Base-by-base conservation (phyloP, 2,888 invertebrate species). In the Morpho helenor region DNA sequence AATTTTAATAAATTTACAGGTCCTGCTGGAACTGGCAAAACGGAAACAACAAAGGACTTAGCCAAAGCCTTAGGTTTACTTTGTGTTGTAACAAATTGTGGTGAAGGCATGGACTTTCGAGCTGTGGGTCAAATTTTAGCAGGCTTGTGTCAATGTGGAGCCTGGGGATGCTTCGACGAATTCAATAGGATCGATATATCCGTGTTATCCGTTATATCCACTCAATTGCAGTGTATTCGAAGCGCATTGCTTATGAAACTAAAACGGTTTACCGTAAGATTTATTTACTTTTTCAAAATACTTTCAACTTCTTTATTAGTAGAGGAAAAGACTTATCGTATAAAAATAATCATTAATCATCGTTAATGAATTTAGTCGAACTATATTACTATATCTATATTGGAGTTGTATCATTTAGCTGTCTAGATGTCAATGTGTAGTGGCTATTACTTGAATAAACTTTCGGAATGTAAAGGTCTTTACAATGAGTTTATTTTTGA, bases 121-220 rank as follows among this genome's bases (percentile, higher is more conserved):
- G 96, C 97, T 0, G 88, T 88, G 2, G 88, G 87, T 0, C 89
- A 89, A 72, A 96, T 95, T 65, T 84, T 97, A 6, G 94, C 95
- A 0, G 94, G 96, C 1, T 85, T 97, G 53, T 95, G 95, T 56
- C 96, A 96, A 77, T 96, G 96, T 76, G 98, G 98, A 0, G 97
- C 97, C 3, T 98, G 98, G 98, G 98, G 98, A 2, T 98, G 98
- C 79, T 98, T 98, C 76, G 98, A 98, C 69, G 97, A 98, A 84
- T 98, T 98, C 86, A 98, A 98, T 82, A 92, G 97, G 43, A 98
- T 98, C 66, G 97, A 98, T 66, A 94, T 97, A 5, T 97, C 98
- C 0, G 97, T 98, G 50, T 87, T 98, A 22, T 98, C 97, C 10
- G 98, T 98, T 2, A 97, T 98, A 73, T 98, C 98, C 0, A 95